Conservation (phyloP, 2,113 vertebrate genomes). For the Anoura caudifer region DNA sequence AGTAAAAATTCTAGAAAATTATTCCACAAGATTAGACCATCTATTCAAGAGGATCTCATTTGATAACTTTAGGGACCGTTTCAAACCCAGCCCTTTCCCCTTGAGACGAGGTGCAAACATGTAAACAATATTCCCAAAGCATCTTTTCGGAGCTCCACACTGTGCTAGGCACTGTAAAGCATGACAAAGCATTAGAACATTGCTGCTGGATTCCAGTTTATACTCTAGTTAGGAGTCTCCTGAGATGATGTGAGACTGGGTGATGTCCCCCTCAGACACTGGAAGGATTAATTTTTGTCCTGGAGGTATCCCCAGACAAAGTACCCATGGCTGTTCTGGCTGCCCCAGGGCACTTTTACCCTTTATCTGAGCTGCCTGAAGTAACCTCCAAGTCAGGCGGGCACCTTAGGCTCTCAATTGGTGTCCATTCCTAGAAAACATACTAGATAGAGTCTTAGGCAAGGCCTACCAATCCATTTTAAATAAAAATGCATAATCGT, state of each 20-base stretch:
- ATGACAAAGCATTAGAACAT: not conserved
- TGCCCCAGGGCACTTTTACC: not conserved
- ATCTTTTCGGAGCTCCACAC: not conserved
- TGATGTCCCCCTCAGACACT: not conserved
- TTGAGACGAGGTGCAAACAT: not conserved
- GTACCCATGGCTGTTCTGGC: not conserved
- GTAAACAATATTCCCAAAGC: not conserved
- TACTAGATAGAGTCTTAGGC: not conserved
- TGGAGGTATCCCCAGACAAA: not conserved
- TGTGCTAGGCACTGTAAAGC: not conserved
- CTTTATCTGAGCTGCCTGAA: not conserved
- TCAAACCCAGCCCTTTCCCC: not conserved
- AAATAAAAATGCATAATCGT: not conserved
- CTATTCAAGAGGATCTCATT: not conserved
- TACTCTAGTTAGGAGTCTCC: not conserved
- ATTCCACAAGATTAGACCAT: not conserved
- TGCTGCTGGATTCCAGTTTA: not conserved
- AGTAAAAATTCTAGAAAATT: conserved; percentile 26
- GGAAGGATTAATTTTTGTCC: not conserved
- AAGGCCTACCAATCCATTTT: not conserved
- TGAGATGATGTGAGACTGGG: not conserved
- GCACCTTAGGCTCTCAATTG: not conserved
- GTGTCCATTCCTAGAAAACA: not conserved
- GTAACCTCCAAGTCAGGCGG: not conserved
- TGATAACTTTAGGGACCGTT: not conserved